Evolutionary conservation across 2,797 vertebrate genomes (phyloP), one percentile per base, ranked within the genome.

Genomic region (Brachyrhaphis roseni): DNA sequence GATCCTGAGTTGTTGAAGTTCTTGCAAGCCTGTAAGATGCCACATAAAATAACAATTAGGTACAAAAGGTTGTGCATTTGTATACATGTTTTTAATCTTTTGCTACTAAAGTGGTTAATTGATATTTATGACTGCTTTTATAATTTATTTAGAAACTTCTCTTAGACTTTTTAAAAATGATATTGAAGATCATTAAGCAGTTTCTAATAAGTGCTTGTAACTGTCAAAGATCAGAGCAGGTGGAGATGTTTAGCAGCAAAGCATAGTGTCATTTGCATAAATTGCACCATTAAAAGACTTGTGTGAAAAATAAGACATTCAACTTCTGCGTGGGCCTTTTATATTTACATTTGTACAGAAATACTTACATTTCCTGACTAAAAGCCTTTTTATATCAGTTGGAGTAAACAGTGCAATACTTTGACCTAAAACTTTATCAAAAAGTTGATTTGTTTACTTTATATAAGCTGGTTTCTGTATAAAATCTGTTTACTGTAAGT

Each of bases 1-100:
- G 98, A 95, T 31, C 97, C 97, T 0, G 95, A 97, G 95, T 99
- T 96, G 86, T 99, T 98, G 94, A 99, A 98, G 91, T 97, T 97
- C 70, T 95, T 95, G 82, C 98, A 99, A 71, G 97, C 98, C 98
- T 99, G 92, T 18, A 81, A 82, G 84, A 80, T 5, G 20, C 26
- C 11, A 75, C 1, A 53, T 0, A 78, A 53, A 4, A 51, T 11
- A 31, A 46, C 12, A 31, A 8, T 87, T 3, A 87, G 23, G 5
- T 45, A 43, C 2, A 78, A 74, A 34, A 31, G 4, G 43, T 0
- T 74, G 3, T 45, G 31, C 41, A 76, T 15, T 71, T 70, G 41
- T 20, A 10, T 36, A 5, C 26, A 6, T 23, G 49, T 34, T 6
- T 10, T 10, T 12, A 31, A 5, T 10, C 4, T 11, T 31, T 34